Evolutionary conservation across 1,140 invertebrate species (phyloP), one percentile per base, ranked within the genome.

Genomic region (Dreissena polymorpha): DNA sequence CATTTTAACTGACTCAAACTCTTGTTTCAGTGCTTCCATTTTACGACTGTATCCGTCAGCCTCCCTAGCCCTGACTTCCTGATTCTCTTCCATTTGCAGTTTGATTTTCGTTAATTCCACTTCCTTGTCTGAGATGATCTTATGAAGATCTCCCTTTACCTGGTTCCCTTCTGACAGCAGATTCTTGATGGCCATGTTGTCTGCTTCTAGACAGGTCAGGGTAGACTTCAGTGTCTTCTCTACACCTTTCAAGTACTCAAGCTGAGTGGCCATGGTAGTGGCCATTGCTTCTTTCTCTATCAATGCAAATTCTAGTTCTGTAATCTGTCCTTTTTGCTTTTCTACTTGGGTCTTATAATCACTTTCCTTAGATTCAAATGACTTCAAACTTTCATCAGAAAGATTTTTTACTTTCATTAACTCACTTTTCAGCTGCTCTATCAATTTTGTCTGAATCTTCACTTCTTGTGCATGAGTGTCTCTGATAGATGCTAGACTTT

Each of bases 101-200:
- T 23, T 60, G 21, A 71, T 10, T 71, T 71, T 18, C 18, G 49
- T 16, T 50, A 71, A 18, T 29, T 75, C 72, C 21, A 8, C 10
- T 18, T 75, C 72, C 63, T 27, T 75, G 12, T 75, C 72, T 39
- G 12, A 13, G 49, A 53, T 57, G 18, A 64, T 57, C 10, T 60
- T 65, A 64, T 77, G 57, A 5, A 77, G 25, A 27, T 77, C 64
- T 21, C 67, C 29, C n/a, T 64, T 65, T 0, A 67, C 8, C 27
- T 65, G 21, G 18, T 67, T 55, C 29, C 60, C 65, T 77, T 77
- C 25, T 10, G 55, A 60, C 8, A 53, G 14, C 67, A 79, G 63
- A 49, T 79, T 79, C 39, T 79, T 79, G 53, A 79, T 79, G n/a
- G 77, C 55, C 18, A 57, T 18, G 70, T 71, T 55, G 39, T 79